Base-by-base conservation (phyloP, 2,797 vertebrate species). In the Mormyrus hasselquistii region DNA sequence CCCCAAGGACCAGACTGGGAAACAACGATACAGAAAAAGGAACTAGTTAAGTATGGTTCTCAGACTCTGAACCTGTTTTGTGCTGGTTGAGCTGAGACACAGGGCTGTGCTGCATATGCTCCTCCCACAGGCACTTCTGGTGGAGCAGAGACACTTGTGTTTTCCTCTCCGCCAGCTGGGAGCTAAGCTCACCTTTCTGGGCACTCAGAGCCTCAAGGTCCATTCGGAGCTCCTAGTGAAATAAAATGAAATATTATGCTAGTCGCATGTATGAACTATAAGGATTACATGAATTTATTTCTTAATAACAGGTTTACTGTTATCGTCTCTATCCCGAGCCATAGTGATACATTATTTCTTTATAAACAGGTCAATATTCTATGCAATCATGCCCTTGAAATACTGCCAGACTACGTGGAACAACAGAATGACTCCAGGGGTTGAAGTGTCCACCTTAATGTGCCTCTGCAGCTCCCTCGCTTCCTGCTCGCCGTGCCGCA, bases 161-260 rank as follows among this genome's bases (percentile, higher is more conserved):
- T 92, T 92, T 96, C 62, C 92, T 96, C 93, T 97, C 96, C 34
- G 90, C 93, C 29, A 97, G 90, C 86, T 97, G 95, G 19, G 92
- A 93, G 76, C 94, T 95, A 90, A 97, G 92, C 89, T 97, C 95
- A 92, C 95, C 93, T 92, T 94, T 97, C 91, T 97, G 95, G 91
- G 90, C 90, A 88, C 92, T 92, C 90, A 97, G 94, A 85, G 95
- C 93, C 91, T 95, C 95, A 79, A 97, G 89, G 90, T 96, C 91
- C 9, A 89, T 91, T 88, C 94, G 96, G 86, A 96, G 91, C 92
- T 96, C 96, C 97, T 97, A 90, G 69, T 69, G 38, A 44, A 87
- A 91, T 91, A 25, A 49, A 25, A 65, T 12, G 5, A 41, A 4
- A 47, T 69, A 55, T n/a, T 3, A 22, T n/a, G 34, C 7, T 47